Evolutionary conservation across 2,888 invertebrate genomes (phyloP).

Genomic region (Idaea dimidiata): DNA sequence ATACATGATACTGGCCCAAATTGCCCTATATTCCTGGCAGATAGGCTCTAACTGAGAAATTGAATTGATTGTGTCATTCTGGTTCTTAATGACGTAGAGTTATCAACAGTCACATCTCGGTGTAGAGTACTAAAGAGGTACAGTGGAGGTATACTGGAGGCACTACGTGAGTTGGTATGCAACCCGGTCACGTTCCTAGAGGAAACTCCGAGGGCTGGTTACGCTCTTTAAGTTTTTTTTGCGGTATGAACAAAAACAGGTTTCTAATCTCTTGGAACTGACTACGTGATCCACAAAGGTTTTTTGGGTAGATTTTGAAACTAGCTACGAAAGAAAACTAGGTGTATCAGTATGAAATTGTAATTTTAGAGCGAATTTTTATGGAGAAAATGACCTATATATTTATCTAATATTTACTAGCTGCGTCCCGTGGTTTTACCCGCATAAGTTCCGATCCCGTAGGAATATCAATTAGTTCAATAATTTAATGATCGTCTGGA

Average conservation of each 20-base stretch:
- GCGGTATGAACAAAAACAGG: constrained; percentile 15
- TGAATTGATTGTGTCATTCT: too few species aligned
- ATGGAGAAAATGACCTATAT: too few species aligned
- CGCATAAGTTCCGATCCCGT: too few species aligned
- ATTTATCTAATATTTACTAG: too few species aligned
- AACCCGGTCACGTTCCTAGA: constrained; percentile 32
- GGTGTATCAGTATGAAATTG: background rate
- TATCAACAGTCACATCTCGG: background rate
- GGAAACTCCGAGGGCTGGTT: constrained; percentile 20
- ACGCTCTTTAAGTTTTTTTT: constrained; percentile 24
- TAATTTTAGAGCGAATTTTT: background rate
- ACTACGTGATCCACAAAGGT: background rate
- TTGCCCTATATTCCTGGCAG: too few species aligned
- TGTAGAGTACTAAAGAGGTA: background rate
- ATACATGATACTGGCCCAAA: too few species aligned
- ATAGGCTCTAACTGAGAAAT: too few species aligned
- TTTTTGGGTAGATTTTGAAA: background rate
- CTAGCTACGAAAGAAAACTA: background rate
- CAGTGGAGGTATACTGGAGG: constrained; percentile 13
- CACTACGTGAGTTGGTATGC: constrained; percentile 28
- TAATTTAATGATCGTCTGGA: too few species aligned
- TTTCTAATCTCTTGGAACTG: constrained; percentile 1
- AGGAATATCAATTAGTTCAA: too few species aligned
- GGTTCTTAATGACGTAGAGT: background rate
- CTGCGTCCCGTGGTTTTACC: too few species aligned